Evolutionary conservation across 2,888 invertebrate species (phyloP).

Genomic region (Pedicia rivosa): DNA sequence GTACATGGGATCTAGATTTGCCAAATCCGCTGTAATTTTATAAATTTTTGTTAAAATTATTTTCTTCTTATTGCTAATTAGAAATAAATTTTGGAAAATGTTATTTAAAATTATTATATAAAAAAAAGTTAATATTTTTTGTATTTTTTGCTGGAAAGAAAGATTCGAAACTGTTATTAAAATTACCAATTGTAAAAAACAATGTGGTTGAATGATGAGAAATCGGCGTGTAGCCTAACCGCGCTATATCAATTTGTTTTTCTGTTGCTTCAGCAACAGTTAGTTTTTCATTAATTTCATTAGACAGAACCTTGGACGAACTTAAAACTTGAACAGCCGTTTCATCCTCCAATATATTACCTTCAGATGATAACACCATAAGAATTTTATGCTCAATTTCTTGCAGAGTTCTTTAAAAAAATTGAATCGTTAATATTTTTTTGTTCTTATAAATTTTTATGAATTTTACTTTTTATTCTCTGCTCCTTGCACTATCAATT

Average conservation of each 20-base stretch:
- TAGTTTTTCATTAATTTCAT: conserved; percentile 86
- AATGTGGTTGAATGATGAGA: conserved; percentile 78
- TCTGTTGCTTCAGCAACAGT: conserved; percentile 79
- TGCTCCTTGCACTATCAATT: conserved; percentile 74
- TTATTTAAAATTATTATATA: too few relatives aligned
- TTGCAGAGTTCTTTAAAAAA: conserved; percentile 43
- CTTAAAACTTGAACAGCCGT: conserved; percentile 77
- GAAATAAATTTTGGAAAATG: too few relatives aligned
- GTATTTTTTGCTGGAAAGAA: not conserved
- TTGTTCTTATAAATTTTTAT: not conserved
- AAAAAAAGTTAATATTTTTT: conserved; percentile 5
- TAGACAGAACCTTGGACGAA: conserved; percentile 75
- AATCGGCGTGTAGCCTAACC: conserved; percentile 78
- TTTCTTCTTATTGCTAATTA: too few relatives aligned
- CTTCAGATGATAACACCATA: conserved; percentile 53
- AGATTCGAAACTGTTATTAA: not conserved
- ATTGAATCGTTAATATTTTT: conserved; percentile 3
- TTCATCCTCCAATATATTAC: conserved; percentile 81
- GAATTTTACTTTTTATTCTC: conserved; percentile 43
- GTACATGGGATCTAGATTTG: conserved; percentile 94
- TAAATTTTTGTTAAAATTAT: too few relatives aligned
- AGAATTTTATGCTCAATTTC: conserved; percentile 87
- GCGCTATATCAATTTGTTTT: conserved; percentile 69
- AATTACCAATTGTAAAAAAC: conserved; percentile 73
- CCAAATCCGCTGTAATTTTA: conserved; percentile 74